A percentile compares a stretch with the other conserved stretches of the same genome.
These are phyloP conservation scores for Saguinus midas DNA, from an alignment of 2,113 vertebrate genomes.

Conservation along the genomic window DNA sequence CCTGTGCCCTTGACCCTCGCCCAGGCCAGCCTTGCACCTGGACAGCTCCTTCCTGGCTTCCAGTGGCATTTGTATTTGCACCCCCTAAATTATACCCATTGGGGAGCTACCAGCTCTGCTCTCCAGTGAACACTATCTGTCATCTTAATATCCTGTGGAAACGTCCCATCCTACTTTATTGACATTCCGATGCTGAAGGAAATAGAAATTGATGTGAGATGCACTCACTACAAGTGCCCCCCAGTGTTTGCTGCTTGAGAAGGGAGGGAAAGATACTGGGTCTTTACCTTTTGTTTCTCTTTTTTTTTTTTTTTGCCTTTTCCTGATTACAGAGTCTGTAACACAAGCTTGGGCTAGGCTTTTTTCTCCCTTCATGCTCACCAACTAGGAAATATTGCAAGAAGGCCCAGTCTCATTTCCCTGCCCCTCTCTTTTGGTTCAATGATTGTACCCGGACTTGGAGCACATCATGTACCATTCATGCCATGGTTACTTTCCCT, in stretches of 20 bases:
- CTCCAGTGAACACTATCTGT: not conserved
- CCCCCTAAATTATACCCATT: not conserved
- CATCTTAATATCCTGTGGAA: constrained; percentile 34
- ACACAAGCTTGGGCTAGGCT: not conserved
- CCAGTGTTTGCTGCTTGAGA: not conserved
- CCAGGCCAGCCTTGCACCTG: not conserved
- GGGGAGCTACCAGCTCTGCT: not conserved
- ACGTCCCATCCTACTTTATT: not conserved
- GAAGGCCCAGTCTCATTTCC: not conserved
- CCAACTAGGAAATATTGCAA: not conserved
- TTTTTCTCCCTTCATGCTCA: not conserved
- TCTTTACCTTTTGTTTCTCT: not conserved
- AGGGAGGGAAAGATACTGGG: not conserved
- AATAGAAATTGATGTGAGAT: not conserved
- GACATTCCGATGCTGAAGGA: not conserved
- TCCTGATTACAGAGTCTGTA: not conserved
- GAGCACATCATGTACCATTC: constrained; percentile 49
- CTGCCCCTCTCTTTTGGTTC: not conserved
- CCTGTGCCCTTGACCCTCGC: not conserved
- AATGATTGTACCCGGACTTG: not conserved
- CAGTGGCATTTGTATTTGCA: not conserved
- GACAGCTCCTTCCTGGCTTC: not conserved
- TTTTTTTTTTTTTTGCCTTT: not conserved
- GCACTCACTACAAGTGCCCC: not conserved
- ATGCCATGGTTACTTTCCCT: constrained; percentile 66